Evolutionary conservation across 2,888 invertebrate genomes (phyloP), one percentile per base, ranked within the genome.

Genomic region (Cataglyphis albicans): DNA sequence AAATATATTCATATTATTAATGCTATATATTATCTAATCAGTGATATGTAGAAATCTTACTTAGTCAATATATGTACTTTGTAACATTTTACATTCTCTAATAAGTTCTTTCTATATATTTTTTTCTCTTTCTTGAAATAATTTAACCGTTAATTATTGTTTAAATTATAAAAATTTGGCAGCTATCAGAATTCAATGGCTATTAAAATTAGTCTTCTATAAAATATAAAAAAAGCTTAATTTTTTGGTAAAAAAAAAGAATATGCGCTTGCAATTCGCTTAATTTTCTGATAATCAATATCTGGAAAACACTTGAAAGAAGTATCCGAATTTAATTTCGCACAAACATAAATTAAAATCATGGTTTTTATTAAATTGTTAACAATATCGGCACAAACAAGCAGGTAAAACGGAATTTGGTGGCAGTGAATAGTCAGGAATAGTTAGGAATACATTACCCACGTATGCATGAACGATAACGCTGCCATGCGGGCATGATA

Each of bases 401-500:
- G 75, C 85, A 88, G 86, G 88, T 89, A 87, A 87, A 90, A 76
- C 73, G 85, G 61, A 78, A 78, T 83, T 78, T 84, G 85, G 86
- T 86, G 75, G 81, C 82, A 82, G 76, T 76, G 81, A 86, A 88
- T 88, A 89, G 86, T 72, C 81, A 25, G 78, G 83, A 59, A 83
- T 84, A 82, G 80, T 85, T 75, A 86, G 78, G 85, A 87, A 90
- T 90, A 89, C 86, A 91, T 90, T 90, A 88, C 68, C 81, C 73
- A 83, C 84, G 89, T 32, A 59, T 74, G 88, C 85, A 81, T 82
- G 82, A 48, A 81, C 76, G 92, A 92, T 91, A 91, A 87, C 68
- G 84, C 83, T 78, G 89, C 85, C 89, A 91, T 92, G 91, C 92
- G 92, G 91, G 93, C 74, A 85, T 68, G 91, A 91, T 91, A 91